Base-by-base conservation (phyloP, 1,140 invertebrate species). In the Apocrypta bakeri region DNA sequence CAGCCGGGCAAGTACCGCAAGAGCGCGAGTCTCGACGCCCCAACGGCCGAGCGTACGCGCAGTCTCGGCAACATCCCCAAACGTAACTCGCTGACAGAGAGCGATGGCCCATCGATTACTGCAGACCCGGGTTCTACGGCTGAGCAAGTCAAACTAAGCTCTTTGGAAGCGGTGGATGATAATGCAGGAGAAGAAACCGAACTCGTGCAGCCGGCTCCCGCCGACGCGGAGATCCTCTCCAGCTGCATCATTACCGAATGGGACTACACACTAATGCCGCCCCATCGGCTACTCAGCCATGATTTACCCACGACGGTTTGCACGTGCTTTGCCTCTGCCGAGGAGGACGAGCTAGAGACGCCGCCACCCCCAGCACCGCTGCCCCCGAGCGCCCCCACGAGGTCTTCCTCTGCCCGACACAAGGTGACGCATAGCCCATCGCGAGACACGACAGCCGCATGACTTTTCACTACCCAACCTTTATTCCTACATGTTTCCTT, bases 1-100 rank as follows among this genome's bases (percentile, higher is more conserved):
- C 90, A 90, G 29, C 42, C 88, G 29, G 90, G 85, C 71, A 92
- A 91, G 82, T 93, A 92, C 81, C 88, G 93, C 27, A 95, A 95
- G 85, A 95, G 94, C 81, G 94, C 94, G 17, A 95, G 95, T 85
- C 92, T 95, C 83, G 95, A 95, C 90, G 94, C 94, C 1, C 48
- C 48, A 2, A 94, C 95, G 1, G 93, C 93, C 84, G 93, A 91
- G 37, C 90, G 11, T 24, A 71, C 25, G 2, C 86, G 86, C 69
- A 91, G 92, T 86, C 87, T 92, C 90, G 90, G 87, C 88, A 9
- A 12, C 17, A 89, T 92, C 48, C 93, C 93, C 4, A 95, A 95
- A 86, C 92, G 94, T 25, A 95, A 94, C 87, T 95, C 94, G 74
- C 93, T 95, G 77, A 94, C 94, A 1, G 64, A 78, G 12, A 94